Base-by-base conservation (phyloP, 2,888 invertebrate species). In the Dastarcus helophoroides region DNA sequence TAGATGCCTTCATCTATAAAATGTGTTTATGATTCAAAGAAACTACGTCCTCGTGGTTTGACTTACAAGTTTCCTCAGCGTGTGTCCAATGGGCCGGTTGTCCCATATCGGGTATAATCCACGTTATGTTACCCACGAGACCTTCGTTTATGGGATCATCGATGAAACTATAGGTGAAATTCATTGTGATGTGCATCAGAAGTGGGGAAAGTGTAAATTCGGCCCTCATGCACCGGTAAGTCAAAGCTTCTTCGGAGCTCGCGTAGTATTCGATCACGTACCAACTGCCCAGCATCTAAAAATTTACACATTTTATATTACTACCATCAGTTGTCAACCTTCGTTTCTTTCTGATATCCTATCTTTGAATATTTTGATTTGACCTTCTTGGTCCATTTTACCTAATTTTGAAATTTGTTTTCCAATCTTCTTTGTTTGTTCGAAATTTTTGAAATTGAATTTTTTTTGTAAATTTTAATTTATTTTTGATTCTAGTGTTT, bases 231-330 rank as follows among this genome's bases (percentile, higher is more conserved):
- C 88, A 89, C 49, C 82, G 75, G 57, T 88, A 89, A 3, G 81
- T 77, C 5, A 85, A 67, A 3, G 82, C 78, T 62, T 88, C 88
- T 59, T 88, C 88, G 1, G 82, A 84, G 53, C 85, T 86, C 2
- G 88, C 86, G 53, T 85, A 89, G 61, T 88, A 88, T 53, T 88
- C 84, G 10, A 86, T 79, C 23, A 88, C 81, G 60, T 72, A 83
- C 88, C 88, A 89, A 40, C 71, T 69, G 6, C 88, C 86, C 46
- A 86, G 65, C 66, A 89, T 71, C 82, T 83, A 56, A 13, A 53
- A 41, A n/a, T n/a, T n/a, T n/a, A n/a, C n/a, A n/a, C n/a, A n/a
- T n/a, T n/a, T n/a, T n/a, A n/a, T n/a, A n/a, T n/a, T n/a, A n/a
- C n/a, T n/a, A n/a, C n/a, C n/a, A n/a, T n/a, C n/a, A n/a, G n/a